phyloP scores from a whole-genome alignment of 2,113 vertebrate species.

The Turnix velox region DNA sequence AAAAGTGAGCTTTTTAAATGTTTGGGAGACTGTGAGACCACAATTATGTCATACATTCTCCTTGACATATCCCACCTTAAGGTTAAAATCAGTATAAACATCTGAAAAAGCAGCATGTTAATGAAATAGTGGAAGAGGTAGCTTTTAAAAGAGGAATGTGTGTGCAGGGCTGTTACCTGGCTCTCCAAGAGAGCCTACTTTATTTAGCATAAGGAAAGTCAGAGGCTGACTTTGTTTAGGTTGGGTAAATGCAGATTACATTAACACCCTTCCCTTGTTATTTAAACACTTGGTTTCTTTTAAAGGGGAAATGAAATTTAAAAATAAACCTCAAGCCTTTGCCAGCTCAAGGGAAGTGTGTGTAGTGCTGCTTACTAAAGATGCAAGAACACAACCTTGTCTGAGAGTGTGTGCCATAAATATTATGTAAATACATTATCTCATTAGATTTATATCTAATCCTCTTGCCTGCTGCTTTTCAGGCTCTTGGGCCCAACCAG shows the following conservation, averaged over 20 bases:
- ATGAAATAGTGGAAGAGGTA: not conserved
- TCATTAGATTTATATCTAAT: constrained; percentile 44
- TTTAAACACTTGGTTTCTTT: constrained; percentile 28
- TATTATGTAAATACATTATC: constrained; percentile 36
- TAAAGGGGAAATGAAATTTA: constrained; percentile 7
- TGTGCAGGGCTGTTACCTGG: not conserved
- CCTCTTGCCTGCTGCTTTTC: not conserved
- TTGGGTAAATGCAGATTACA: not conserved
- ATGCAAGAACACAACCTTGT: not conserved
- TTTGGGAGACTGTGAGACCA: not conserved
- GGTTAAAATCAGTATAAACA: not conserved
- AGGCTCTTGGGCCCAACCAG: not conserved
- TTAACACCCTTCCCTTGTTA: not conserved
- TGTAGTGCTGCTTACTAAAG: not conserved
- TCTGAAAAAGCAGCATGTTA: not conserved
- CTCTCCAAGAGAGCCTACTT: not conserved
- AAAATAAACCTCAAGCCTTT: constrained; percentile 4
- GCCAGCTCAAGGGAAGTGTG: not conserved
- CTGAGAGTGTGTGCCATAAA: constrained; percentile 11
- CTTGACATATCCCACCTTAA: fast-evolving
- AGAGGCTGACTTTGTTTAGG: not conserved
- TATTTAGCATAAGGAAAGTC: not conserved
- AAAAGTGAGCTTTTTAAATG: not conserved
- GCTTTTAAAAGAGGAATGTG: not conserved
- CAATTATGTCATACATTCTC: fast-evolving